These are phyloP conservation scores for Porites lutea DNA, from an alignment of 64 coral and sea anemone genomes.

Conservation along the genomic window DNA sequence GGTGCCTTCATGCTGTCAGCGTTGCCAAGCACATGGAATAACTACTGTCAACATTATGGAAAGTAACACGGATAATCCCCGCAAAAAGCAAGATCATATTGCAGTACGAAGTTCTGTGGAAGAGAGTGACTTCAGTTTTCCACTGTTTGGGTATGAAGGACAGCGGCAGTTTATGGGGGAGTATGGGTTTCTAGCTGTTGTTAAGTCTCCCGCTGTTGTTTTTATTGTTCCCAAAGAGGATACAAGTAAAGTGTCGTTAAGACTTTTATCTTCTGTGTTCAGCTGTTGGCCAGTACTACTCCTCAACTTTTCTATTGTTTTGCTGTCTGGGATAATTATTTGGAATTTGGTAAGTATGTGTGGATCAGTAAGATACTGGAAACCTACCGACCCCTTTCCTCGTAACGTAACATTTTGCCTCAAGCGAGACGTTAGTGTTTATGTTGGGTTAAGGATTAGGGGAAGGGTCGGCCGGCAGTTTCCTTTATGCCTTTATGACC, in stretches of 20 bases:
- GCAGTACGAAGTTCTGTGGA: neutral
- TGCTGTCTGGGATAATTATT: neutral
- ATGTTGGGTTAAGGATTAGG: neutral
- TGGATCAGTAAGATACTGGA: no score
- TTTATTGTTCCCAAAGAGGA: constrained; percentile 4
- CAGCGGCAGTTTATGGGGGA: neutral
- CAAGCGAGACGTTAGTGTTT: neutral
- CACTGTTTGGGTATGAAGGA: neutral
- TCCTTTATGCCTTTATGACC: no score
- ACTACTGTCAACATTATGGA: neutral
- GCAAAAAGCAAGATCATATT: neutral
- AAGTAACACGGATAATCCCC: neutral
- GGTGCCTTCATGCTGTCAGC: neutral
- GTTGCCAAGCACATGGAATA: neutral
- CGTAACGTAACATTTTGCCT: neutral
- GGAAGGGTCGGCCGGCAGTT: no score
- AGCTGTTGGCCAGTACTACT: neutral
- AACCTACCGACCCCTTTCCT: neutral
- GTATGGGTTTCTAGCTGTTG: neutral
- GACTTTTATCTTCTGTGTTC: neutral
- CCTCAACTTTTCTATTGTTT: neutral
- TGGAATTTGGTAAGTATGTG: neutral
- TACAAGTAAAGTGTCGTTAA: neutral
- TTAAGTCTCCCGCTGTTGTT: neutral
- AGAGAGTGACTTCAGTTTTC: neutral